These are phyloP conservation scores for Dermatemys mawii DNA, from an alignment of 2,113 vertebrate genomes.

Conservation along the genomic window DNA sequence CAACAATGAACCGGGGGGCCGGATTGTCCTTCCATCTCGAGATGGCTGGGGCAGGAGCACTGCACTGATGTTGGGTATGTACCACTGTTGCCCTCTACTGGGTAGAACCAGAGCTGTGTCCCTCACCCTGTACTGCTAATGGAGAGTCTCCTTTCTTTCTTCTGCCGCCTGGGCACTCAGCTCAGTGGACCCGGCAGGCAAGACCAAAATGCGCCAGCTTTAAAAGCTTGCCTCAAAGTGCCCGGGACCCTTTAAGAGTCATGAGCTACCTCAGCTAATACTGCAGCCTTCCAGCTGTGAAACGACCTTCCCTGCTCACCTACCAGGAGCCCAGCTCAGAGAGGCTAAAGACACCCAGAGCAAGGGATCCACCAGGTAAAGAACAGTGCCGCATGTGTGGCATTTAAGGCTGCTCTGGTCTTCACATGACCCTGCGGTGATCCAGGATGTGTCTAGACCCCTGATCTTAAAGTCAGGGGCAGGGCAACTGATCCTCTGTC, in stretches of 20 bases:
- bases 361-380: background rate
- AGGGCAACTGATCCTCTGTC: background rate
- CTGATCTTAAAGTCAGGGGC: background rate
- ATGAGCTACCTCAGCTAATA: background rate
- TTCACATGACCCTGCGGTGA: no score
- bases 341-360: background rate
- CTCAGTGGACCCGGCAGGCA: background rate
- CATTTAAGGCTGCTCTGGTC: background rate
- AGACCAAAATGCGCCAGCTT: background rate
- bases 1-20: background rate
- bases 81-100: background rate
- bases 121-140: background rate
- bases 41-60: background rate
- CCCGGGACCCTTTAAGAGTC: background rate
- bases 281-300: background rate
- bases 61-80: background rate
- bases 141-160: background rate
- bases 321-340: background rate
- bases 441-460: background rate
- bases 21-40: background rate
- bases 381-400: background rate
- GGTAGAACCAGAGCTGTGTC: background rate
- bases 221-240: background rate
- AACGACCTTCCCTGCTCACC: background rate
- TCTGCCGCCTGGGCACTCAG: background rate